phyloP scores from a whole-genome alignment of 2,888 invertebrate genomes.

The Coleophora deauratella region DNA sequence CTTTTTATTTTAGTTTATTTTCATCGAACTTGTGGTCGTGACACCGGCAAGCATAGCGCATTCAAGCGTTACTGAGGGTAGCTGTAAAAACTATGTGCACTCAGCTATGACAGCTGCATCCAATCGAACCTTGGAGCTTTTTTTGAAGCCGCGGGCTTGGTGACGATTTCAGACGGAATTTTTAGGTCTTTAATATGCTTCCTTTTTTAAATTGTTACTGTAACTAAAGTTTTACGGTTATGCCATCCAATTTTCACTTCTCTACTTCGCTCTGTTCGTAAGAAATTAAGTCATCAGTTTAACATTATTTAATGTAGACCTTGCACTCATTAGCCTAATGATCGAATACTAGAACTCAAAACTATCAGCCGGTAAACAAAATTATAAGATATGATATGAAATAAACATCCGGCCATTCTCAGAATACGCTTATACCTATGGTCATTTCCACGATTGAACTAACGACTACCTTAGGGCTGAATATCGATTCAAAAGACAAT shows the following conservation, averaged over 20 bases:
- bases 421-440: background rate
- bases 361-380: too few relatives aligned
- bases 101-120: conserved; percentile 39
- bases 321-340: too few relatives aligned
- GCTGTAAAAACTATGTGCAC: conserved; percentile 53
- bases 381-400: too few relatives aligned
- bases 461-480: conserved; percentile 6
- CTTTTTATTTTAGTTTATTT: background rate
- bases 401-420: conserved; percentile 1
- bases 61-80: conserved; percentile 49
- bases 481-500: conserved; percentile 42
- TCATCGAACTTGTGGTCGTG: conserved; percentile 43
- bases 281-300: too few relatives aligned
- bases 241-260: too few relatives aligned
- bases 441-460: conserved; percentile 5
- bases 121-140: conserved; percentile 15
- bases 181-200: too few relatives aligned
- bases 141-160: conserved; percentile 1
- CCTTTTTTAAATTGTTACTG: too few relatives aligned
- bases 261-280: too few relatives aligned
- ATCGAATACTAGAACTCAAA: too few relatives aligned
- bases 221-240: too few relatives aligned
- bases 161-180: too few relatives aligned
- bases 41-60: conserved; percentile 32
- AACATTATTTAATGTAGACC: too few relatives aligned